These are phyloP conservation scores for Macroteleia sp. DNA, from an alignment of 2,888 invertebrate genomes.

Conservation along the genomic window DNA sequence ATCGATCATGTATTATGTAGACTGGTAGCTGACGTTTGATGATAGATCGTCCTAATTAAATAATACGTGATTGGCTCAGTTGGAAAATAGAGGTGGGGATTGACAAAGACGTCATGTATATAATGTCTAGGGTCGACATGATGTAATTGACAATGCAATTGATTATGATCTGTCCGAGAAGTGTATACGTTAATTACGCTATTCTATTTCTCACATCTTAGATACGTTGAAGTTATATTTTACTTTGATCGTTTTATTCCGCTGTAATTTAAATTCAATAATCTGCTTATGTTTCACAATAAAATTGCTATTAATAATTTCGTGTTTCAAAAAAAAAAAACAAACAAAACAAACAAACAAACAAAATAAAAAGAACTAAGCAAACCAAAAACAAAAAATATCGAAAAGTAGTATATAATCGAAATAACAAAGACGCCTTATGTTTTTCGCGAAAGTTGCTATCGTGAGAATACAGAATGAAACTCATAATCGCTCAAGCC, in stretches of 20 bases:
- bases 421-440: no score
- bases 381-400: no score
- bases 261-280: no score
- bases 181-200: slow-evolving; percentile 75
- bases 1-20: slow-evolving; percentile 82
- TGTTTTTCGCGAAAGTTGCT: slow-evolving; percentile 58
- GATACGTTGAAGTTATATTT: slow-evolving; percentile 16
- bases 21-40: slow-evolving; percentile 79
- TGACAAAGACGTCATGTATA: slow-evolving; percentile 72
- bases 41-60: slow-evolving; percentile 83
- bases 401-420: no score
- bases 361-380: no score
- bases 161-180: slow-evolving; percentile 75
- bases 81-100: slow-evolving; percentile 71
- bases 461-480: slow-evolving; percentile 67
- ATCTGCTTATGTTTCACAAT: no score
- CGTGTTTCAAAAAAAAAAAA: no score
- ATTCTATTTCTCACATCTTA: slow-evolving; percentile 49
- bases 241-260: no score
- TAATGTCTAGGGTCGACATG: slow-evolving; percentile 71
- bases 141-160: slow-evolving; percentile 81
- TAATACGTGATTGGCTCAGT: slow-evolving; percentile 79
- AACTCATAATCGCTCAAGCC: slow-evolving; percentile 70
- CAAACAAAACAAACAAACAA: background rate
- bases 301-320: no score